These are phyloP conservation scores for Pogonomyrmex californicus DNA, from an alignment of 1,140 invertebrate species.

Conservation along the genomic window DNA sequence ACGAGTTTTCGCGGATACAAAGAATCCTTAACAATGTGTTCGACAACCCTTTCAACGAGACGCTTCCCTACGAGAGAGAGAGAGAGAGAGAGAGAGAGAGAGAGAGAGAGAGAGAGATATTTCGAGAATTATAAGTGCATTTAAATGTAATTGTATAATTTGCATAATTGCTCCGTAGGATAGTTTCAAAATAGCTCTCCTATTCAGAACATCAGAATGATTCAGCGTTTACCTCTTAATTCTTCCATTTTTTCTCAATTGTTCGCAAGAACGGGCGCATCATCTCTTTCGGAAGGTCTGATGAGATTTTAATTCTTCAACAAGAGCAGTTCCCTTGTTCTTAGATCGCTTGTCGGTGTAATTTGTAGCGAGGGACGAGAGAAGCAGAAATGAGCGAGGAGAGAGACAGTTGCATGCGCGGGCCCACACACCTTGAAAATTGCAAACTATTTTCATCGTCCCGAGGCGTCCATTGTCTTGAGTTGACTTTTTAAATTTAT, in stretches of 20 bases:
- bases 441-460: conserved; percentile 62
- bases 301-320: conserved; percentile 71
- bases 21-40: conserved; percentile 9
- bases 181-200: neutral
- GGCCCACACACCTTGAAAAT: conserved; percentile 67
- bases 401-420: conserved; percentile 13
- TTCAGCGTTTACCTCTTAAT: neutral
- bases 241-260: conserved; percentile 22
- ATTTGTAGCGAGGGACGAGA: conserved; percentile 62
- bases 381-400: conserved; percentile 34
- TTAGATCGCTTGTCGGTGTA: conserved; percentile 65
- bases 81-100: neutral
- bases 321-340: conserved; percentile 51
- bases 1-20: conserved; percentile 25
- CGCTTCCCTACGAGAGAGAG: neutral
- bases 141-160: conserved; percentile 6
- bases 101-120: neutral
- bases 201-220: neutral
- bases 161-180: neutral
- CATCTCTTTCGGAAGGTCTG: conserved; percentile 42
- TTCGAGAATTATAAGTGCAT: too few species aligned
- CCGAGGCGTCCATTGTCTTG: conserved; percentile 22
- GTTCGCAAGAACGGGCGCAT: neutral
- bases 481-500: neutral
- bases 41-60: neutral